A percentile compares a stretch with the other conserved stretches of the same genome.
These are phyloP conservation scores for Acanthurus leucopareius DNA, from an alignment of 2,797 vertebrate species.

Conservation along the genomic window DNA sequence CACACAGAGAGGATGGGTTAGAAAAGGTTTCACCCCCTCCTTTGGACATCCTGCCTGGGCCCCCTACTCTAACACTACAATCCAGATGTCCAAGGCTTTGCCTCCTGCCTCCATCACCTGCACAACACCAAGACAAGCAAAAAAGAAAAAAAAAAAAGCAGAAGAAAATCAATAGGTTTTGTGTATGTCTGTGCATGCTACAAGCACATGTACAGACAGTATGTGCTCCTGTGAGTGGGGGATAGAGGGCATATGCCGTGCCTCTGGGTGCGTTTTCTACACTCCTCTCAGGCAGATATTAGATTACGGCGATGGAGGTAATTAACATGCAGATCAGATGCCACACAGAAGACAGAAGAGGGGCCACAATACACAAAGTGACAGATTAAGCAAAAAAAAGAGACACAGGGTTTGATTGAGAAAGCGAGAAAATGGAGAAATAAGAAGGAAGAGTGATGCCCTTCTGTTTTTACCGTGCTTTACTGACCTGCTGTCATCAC, in stretches of 20 bases:
- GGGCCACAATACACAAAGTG: constrained; percentile 27
- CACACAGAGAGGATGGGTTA: constrained; percentile 46
- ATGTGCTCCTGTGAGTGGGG: constrained; percentile 14
- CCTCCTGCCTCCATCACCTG: not conserved
- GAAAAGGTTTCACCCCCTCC: constrained; percentile 46
- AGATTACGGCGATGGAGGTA: constrained; percentile 73
- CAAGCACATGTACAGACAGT: constrained; percentile 15
- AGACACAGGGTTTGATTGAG: constrained; percentile 16
- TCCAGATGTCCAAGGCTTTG: constrained; percentile 19
- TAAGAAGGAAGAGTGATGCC: constrained; percentile 42
- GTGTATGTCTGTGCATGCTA: constrained; percentile 12
- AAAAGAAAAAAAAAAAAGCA: not conserved
- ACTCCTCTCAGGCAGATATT: constrained; percentile 73
- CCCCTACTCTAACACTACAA: constrained; percentile 9
- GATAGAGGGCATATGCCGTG: constrained; percentile 34
- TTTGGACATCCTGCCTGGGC: constrained; percentile 31
- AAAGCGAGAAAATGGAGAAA: constrained; percentile 27
- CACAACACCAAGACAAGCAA: constrained; percentile 20
- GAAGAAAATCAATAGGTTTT: constrained; percentile 14
- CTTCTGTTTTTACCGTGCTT: constrained; percentile 52
- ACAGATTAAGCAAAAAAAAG: constrained; percentile 47
- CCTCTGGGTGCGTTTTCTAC: constrained; percentile 66
- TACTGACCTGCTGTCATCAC: constrained; percentile 55
- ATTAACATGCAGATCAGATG: constrained; percentile 81
- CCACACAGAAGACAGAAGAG: constrained; percentile 51